Conservation (phyloP, 1,140 invertebrate genomes). For the Drosophila teissieri region DNA sequence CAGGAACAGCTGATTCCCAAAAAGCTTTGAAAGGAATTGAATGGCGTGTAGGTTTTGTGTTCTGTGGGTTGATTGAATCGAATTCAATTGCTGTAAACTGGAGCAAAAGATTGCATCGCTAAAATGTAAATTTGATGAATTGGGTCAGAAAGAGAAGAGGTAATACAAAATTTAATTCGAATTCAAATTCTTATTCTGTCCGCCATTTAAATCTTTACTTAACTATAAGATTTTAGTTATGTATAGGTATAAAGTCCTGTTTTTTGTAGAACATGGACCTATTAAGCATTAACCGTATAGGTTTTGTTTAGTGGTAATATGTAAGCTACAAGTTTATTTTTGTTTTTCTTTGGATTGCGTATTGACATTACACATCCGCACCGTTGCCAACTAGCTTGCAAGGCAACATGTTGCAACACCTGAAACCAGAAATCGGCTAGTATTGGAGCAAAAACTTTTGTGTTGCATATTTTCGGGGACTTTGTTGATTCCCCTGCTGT, state of each 20-base stretch:
- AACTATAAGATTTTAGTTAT: no score
- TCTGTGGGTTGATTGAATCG: conserved; percentile 1
- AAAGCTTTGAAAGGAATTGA: conserved; percentile 29
- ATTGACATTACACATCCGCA: no score
- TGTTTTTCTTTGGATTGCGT: no score
- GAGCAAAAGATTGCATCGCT: conserved; percentile 8
- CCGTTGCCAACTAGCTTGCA: no score
- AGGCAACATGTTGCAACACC: no score
- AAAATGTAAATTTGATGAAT: not conserved
- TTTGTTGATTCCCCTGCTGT: conserved; percentile 27
- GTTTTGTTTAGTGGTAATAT: no score
- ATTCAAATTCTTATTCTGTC: not conserved
- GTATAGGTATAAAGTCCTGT: no score
- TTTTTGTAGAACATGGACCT: no score
- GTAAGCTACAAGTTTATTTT: no score
- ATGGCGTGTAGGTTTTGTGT: not conserved
- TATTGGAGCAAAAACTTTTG: not conserved
- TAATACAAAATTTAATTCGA: no score
- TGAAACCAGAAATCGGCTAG: not conserved
- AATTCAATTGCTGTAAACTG: conserved; percentile 2
- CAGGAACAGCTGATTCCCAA: conserved; percentile 31
- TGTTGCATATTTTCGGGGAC: conserved; percentile 17
- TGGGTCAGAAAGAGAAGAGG: not conserved
- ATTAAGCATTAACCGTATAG: no score
- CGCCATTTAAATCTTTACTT: not conserved